phyloP scores from a whole-genome alignment of 2,113 vertebrate species.

The Scomber colias region DNA sequence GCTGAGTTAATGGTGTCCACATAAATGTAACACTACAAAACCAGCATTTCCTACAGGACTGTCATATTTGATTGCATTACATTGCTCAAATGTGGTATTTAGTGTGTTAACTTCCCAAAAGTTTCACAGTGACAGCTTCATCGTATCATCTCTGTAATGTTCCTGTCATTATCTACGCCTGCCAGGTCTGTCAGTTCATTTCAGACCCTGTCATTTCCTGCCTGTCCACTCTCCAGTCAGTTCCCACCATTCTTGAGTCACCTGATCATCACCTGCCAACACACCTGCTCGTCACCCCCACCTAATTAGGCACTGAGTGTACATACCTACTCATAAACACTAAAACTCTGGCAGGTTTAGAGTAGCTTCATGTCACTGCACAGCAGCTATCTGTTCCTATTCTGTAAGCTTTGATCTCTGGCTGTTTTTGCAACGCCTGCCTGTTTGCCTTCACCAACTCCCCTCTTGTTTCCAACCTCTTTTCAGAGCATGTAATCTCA shows the following conservation, averaged over 20 bases:
- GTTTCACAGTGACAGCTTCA: no score
- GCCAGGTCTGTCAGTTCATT: background rate
- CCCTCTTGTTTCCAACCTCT: background rate
- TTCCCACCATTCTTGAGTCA: background rate
- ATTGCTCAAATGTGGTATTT: no score
- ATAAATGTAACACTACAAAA: no score
- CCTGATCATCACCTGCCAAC: constrained; percentile 3
- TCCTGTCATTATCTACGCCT: background rate
- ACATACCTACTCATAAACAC: background rate
- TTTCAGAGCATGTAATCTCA: background rate
- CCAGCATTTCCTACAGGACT: no score
- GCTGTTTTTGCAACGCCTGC: background rate
- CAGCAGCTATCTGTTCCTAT: constrained; percentile 7
- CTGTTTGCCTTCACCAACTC: background rate
- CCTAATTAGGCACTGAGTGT: constrained; percentile 5
- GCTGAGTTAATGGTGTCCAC: no score
- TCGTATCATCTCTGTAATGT: no score
- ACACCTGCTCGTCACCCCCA: constrained; percentile 3
- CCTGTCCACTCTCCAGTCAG: background rate
- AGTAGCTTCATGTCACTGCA: background rate
- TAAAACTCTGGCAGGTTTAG: background rate
- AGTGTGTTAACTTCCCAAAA: no score
- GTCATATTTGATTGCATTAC: no score
- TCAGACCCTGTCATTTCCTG: constrained; percentile 14
- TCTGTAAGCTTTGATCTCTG: background rate